A percentile compares a stretch with the other conserved stretches of the same genome.
phyloP scores from a whole-genome alignment of 2,888 invertebrate genomes.

The Rhagophthalmus giganteus region DNA sequence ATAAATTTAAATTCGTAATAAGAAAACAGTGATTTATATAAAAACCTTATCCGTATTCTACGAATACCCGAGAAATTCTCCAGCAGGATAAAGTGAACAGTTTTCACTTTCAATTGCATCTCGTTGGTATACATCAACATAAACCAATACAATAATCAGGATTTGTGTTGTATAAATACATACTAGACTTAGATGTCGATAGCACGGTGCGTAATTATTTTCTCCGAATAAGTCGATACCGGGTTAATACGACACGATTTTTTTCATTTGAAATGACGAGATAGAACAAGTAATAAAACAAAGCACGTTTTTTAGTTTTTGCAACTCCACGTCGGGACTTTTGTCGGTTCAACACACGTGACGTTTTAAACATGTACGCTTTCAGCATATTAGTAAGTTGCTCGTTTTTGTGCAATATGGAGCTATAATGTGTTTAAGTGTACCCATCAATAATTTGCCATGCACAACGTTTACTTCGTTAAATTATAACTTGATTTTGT shows the following conservation, averaged over 20 bases:
- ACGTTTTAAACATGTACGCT: conserved; percentile 40
- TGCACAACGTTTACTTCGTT: not conserved
- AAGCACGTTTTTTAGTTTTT: conserved; percentile 38
- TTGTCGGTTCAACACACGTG: conserved; percentile 44
- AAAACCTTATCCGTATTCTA: too few relatives aligned
- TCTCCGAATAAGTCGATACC: conserved; percentile 36
- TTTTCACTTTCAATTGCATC: conserved; percentile 6
- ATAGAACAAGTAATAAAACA: conserved; percentile 36
- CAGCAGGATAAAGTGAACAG: not conserved
- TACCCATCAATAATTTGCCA: not conserved
- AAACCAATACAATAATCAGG: conserved; percentile 11
- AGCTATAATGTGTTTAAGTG: not conserved
- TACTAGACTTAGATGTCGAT: conserved; percentile 16
- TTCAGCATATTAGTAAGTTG: conserved; percentile 9
- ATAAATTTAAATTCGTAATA: too few relatives aligned
- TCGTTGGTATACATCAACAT: conserved; percentile 4
- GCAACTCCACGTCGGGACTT: conserved; percentile 33
- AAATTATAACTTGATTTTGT: not conserved
- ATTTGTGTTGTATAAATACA: conserved; percentile 25
- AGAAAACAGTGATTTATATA: too few relatives aligned
- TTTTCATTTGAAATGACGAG: conserved; percentile 28
- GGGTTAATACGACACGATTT: conserved; percentile 17
- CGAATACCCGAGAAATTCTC: too few relatives aligned
- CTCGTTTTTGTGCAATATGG: not conserved
- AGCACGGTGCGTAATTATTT: conserved; percentile 35